These are phyloP conservation scores for Umimayanthus kanabou DNA, from an alignment of 92 coral and sea anemone genomes.

Conservation along the genomic window DNA sequence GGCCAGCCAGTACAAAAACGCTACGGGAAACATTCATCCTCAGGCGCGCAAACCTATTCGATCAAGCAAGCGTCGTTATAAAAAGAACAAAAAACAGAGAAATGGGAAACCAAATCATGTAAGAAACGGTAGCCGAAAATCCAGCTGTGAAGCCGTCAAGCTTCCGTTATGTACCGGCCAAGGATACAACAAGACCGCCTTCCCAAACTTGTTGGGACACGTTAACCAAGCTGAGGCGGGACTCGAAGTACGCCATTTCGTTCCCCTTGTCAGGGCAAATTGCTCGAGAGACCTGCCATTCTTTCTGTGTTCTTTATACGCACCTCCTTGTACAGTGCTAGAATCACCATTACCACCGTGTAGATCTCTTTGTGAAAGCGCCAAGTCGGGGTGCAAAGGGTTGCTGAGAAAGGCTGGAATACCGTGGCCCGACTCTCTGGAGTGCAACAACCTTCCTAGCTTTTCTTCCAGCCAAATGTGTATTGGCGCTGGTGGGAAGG, in stretches of 20 bases:
- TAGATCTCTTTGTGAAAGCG: conserved; percentile 13
- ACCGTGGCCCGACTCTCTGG: conserved; percentile 19
- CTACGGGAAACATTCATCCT: background rate
- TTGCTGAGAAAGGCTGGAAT: background rate
- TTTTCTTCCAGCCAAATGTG: background rate
- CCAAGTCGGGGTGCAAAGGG: background rate
- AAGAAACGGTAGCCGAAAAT: background rate
- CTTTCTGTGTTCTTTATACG: conserved; percentile 27
- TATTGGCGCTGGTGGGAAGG: background rate
- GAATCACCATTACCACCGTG: conserved; percentile 24
- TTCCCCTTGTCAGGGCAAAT: conserved; percentile 24
- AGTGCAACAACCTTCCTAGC: background rate
- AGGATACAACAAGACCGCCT: background rate
- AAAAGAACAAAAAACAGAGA: conserved; percentile 14
- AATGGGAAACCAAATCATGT: background rate
- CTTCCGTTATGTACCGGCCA: background rate
- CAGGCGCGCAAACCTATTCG: background rate
- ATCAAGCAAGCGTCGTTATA: conserved; percentile 7
- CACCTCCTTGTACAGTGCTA: background rate
- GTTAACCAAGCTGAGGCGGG: background rate
- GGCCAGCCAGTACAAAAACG: background rate
- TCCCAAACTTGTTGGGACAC: conserved; percentile 27
- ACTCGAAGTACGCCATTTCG: background rate
- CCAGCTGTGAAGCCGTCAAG: conserved; percentile 11
- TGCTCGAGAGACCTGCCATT: conserved; percentile 9